phyloP scores from a whole-genome alignment of 2,888 invertebrate species.

The Apamea anceps region DNA sequence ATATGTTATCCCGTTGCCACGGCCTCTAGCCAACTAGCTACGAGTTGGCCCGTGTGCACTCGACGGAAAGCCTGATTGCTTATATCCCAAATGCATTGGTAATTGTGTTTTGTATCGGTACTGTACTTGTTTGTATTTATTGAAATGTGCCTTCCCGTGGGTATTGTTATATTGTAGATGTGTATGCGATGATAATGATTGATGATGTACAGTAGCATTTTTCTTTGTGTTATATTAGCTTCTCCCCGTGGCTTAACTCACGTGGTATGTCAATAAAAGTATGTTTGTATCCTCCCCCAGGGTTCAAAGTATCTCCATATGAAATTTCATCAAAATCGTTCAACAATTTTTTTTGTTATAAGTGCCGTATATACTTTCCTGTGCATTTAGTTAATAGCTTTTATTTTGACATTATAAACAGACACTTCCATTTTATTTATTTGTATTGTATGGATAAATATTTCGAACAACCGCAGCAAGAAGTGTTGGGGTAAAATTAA shows the following conservation, averaged over 20 bases:
- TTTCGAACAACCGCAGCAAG: too few species aligned
- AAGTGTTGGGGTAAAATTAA: not conserved
- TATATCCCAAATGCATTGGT: slow-evolving; percentile 51
- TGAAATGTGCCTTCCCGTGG: slow-evolving; percentile 4
- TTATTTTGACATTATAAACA: too few species aligned
- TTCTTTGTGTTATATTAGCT: not conserved
- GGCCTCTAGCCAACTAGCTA: slow-evolving; percentile 15
- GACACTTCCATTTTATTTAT: not conserved
- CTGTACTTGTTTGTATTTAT: slow-evolving; percentile 11
- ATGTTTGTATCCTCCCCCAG: too few species aligned
- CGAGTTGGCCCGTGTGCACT: slow-evolving; percentile 36
- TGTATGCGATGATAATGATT: not conserved
- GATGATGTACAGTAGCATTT: not conserved
- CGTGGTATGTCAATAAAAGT: not conserved
- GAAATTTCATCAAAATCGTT: not conserved
- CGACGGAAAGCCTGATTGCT: slow-evolving; percentile 34
- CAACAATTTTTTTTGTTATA: not conserved
- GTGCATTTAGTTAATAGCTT: not conserved
- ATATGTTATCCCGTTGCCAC: slow-evolving; percentile 36
- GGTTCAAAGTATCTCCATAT: too few species aligned
- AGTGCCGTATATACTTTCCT: not conserved
- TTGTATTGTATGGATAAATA: not conserved
- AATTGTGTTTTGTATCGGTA: slow-evolving; percentile 30
- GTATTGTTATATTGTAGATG: not conserved
- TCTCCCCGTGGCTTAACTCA: not conserved